Base-by-base conservation (phyloP, 2,113 vertebrate species). In the Cephalopholis sonnerati region DNA sequence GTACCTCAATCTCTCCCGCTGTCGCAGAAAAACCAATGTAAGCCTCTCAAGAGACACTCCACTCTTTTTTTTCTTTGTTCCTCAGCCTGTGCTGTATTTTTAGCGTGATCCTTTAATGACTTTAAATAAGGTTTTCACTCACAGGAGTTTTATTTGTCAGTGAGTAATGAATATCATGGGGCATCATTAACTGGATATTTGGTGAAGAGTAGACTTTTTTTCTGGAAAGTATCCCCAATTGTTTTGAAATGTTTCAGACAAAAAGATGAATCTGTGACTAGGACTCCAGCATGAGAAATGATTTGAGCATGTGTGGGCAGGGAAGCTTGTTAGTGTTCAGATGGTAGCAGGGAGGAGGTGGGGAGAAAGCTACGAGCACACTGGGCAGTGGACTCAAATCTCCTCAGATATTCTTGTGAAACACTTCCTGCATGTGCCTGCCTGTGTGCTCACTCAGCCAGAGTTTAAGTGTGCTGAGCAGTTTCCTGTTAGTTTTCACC, bases 21-120 rank as follows among this genome's bases (percentile, higher is more conserved):
- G 98, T 88, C 97, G 98, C 85, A 96, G 98, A 74, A 99, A 99
- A 97, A 99, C 97, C 87, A 99, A 99, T 0, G 98, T 99, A 96
- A 97, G 98, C 55, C 15, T 20, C 67, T 55, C 18, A 17, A 44
- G 39, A 75, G 59, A 54, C 46, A 36, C 46, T 5, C 5, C 9
- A 22, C 10, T 62, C 32, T 51, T 32, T 5, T 41, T n/a, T 44
- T 9, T 2, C 44, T 76, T 53, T 41, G n/a, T 64, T 81, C 44
- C 39, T 82, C 61, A 20, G 50, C 7, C n/a, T 39, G 24, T 5
- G 12, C 25, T 63, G 36, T 69, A 41, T 69, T 77, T 57, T 77
- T n/a, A 73, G 67, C 13, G 1, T 6, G 2, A 69, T 63, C 48
- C 39, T 55, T 68, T 16, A 73, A 48, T 68, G 18, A 29, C 68